Evolutionary conservation across 2,888 invertebrate genomes (phyloP), one percentile per base, ranked within the genome.

Genomic region (Nowickia ferox): DNA sequence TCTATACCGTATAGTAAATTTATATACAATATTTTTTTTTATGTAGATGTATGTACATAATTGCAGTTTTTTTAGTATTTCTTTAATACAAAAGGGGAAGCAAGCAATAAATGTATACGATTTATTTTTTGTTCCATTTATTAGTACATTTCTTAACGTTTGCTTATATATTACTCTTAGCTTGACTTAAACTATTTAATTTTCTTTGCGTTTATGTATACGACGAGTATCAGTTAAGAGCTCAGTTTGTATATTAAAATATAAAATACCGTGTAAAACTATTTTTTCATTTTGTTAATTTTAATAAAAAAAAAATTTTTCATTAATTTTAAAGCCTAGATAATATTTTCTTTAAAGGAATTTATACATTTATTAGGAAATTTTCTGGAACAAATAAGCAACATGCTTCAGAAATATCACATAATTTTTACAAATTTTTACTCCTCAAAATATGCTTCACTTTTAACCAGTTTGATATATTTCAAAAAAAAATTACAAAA

Each of bases 71-170:
- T 51, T 40, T n/a, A 13, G 46, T 42, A 48, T 68, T 44, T 17
- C 40, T 71, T n/a, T 61, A 71, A 85, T 78, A 82, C 22, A 85
- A 85, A 84, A 83, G 19, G 75, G 78, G 82, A 82, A 79, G 79
- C 79, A 82, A 79, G 78, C 79, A 83, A 71, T 83, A 79, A 76
- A 83, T 86, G 75, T 86, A 69, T 79, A 86, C 79, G 66, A 53
- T 79, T 72, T 76, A 68, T 8, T 69, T 9, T 68, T 46, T 53
- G 19, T 65, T 65, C 53, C 22, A 42, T 74, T 57, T 61, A 63
- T 59, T 9, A 40, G 11, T 79, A 74, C 13, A 71, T 15, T 53
- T 53, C 55, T n/a, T 84, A 61, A 63, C 44, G 72, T 38, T 68
- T 30, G 48, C 38, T 65, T 15, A 2, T 68, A 13, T 48, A 44